Percentiles rank a stretch among this genome's conserved stretches.
Evolutionary conservation across 2,888 invertebrate species (phyloP).

Genomic region (Drosophila phalerata): DNA sequence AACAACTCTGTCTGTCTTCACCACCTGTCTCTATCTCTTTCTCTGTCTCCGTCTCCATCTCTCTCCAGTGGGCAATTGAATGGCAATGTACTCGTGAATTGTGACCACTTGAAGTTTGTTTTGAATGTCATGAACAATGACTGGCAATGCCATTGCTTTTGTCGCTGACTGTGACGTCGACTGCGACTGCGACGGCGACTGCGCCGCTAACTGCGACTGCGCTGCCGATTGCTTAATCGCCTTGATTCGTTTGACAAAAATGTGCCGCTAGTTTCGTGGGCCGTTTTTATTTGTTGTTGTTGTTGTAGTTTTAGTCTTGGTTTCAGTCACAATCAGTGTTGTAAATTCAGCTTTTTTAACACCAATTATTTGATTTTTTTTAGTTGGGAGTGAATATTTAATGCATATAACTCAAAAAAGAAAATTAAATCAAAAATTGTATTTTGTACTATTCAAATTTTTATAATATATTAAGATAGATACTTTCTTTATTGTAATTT

Average conservation of each 20-base stretch:
- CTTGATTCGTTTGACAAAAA: constrained; percentile 68
- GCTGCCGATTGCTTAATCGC: constrained; percentile 67
- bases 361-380: background rate
- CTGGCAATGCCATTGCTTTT: constrained; percentile 53
- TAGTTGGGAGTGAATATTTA: no score
- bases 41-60: background rate
- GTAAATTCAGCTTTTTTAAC: background rate
- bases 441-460: no score
- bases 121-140: constrained; percentile 82
- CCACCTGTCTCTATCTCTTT: background rate
- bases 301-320: constrained; percentile 37
- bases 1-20: constrained; percentile 7
- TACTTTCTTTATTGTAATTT: no score
- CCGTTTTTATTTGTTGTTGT: constrained; percentile 45
- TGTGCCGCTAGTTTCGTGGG: constrained; percentile 52
- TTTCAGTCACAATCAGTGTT: constrained; percentile 4
- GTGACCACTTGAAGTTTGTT: constrained; percentile 70
- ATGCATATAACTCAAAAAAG: no score
- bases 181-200: constrained; percentile 2
- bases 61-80: constrained; percentile 38
- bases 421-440: no score
- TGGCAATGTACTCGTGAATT: constrained; percentile 55
- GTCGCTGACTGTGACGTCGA: constrained; percentile 5
- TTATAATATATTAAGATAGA: no score
- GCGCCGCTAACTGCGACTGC: constrained; percentile 11